These are phyloP conservation scores for Drosophila nr. fundita DNA, from an alignment of 2,888 invertebrate genomes.

Conservation along the genomic window DNA sequence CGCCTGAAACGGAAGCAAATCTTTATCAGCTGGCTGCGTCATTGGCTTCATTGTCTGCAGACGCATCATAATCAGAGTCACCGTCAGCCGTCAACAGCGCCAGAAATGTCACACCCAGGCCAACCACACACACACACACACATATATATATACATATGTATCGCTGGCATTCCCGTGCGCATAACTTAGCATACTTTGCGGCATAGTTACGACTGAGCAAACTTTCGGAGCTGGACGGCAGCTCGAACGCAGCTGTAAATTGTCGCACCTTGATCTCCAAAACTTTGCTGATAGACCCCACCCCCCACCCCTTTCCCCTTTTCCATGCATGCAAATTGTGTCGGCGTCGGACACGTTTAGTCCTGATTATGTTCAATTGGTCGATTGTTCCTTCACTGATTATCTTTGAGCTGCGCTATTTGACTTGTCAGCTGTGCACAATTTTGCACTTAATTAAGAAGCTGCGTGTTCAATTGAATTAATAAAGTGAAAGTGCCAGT, in stretches of 20 bases:
- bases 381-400: constrained; percentile 66
- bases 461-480: constrained; percentile 40
- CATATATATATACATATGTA: background rate
- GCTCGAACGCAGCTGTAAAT: constrained; percentile 36
- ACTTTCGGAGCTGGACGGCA: constrained; percentile 52
- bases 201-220: constrained; percentile 72
- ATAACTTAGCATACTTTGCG: constrained; percentile 77
- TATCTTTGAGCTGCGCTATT: constrained; percentile 39
- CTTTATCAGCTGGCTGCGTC: constrained; percentile 67
- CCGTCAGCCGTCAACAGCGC: constrained; percentile 49
- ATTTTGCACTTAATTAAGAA: constrained; percentile 59
- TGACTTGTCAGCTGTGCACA: constrained; percentile 49
- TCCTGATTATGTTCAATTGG: constrained; percentile 65
- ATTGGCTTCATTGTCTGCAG: constrained; percentile 59
- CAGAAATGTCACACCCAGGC: constrained; percentile 53
- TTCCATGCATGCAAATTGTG: constrained; percentile 61
- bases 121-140: constrained; percentile 11
- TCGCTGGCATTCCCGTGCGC: constrained; percentile 46
- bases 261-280: constrained; percentile 43
- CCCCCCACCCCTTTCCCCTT: background rate
- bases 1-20: constrained; percentile 68
- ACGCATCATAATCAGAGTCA: constrained; percentile 60
- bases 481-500: constrained; percentile 37
- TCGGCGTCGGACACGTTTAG: constrained; percentile 50
- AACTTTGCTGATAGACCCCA: constrained; percentile 20